Conservation (phyloP, 2,113 vertebrate genomes). For the Microcebus murinus region DNA sequence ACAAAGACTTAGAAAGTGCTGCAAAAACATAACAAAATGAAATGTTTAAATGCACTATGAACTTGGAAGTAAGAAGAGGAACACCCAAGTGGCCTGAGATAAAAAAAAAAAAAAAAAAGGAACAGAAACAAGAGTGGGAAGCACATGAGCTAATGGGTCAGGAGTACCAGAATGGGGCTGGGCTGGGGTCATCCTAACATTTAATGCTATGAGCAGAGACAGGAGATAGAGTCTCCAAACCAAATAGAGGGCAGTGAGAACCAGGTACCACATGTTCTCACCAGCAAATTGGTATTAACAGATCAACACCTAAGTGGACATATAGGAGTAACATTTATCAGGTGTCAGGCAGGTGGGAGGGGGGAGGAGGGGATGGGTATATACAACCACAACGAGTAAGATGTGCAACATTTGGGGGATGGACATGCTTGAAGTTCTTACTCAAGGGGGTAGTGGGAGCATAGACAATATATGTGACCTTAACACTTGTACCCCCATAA, state of each 20-base stretch:
- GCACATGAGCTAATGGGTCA: not conserved
- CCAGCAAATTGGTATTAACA: too few relatives aligned
- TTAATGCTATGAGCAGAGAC: not conserved
- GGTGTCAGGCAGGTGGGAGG: too few relatives aligned
- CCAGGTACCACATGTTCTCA: not conserved
- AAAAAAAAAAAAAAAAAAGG: not conserved
- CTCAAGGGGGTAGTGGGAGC: too few relatives aligned
- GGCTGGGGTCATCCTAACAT: not conserved
- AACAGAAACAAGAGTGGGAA: not conserved
- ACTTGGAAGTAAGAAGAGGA: not conserved
- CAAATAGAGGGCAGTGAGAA: not conserved
- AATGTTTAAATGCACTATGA: not conserved
- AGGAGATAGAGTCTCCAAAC: not conserved
- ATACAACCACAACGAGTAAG: too few relatives aligned
- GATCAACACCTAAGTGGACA: too few relatives aligned
- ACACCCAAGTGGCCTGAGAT: not conserved
- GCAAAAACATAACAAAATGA: not conserved
- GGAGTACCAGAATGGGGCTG: not conserved
- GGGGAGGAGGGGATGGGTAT: too few relatives aligned
- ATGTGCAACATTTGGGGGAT: too few relatives aligned
- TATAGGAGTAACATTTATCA: too few relatives aligned
- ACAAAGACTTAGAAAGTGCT: not conserved
- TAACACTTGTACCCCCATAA: too few relatives aligned
- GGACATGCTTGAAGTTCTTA: too few relatives aligned
- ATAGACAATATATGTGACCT: too few relatives aligned